Evolutionary conservation across 2,888 invertebrate genomes (phyloP).

Genomic region (Acrobasis repandana): DNA sequence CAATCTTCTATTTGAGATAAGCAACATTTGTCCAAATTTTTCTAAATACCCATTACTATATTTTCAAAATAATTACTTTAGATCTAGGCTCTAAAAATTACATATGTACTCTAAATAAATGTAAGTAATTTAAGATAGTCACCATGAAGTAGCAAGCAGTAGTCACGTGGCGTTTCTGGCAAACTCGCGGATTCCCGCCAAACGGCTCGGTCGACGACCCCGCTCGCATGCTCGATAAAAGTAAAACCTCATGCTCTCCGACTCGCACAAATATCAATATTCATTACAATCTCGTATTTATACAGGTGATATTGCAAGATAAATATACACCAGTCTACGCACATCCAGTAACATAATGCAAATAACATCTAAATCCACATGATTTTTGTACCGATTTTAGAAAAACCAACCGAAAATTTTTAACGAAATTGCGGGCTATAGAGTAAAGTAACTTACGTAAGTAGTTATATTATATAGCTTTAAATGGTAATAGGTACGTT

Average conservation of each 20-base stretch:
- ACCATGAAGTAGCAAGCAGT: background rate
- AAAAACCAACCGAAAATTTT: no score
- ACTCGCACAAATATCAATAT: conserved; percentile 24
- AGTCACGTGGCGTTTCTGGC: conserved; percentile 40
- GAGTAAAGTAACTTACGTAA: no score
- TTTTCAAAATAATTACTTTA: no score
- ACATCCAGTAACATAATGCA: background rate
- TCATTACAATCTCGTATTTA: conserved; percentile 16
- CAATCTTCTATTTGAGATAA: no score
- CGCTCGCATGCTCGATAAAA: conserved; percentile 66
- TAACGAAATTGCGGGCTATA: no score
- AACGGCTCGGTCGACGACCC: conserved; percentile 52
- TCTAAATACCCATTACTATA: no score
- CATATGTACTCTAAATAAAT: no score
- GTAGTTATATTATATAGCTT: no score
- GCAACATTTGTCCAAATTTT: no score
- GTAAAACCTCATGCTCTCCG: conserved; percentile 69
- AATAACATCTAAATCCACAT: background rate
- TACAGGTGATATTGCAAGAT: conserved; percentile 13
- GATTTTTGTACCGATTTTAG: no score
- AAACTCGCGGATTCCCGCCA: conserved; percentile 53
- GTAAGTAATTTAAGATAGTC: conserved; percentile 13
- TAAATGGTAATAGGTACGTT: no score
- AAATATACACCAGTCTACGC: background rate
- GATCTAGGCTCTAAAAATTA: no score